A percentile compares a stretch with the other conserved stretches of the same genome.
phyloP scores from a whole-genome alignment of 2,113 vertebrate species.

The Nanorana parkeri region DNA sequence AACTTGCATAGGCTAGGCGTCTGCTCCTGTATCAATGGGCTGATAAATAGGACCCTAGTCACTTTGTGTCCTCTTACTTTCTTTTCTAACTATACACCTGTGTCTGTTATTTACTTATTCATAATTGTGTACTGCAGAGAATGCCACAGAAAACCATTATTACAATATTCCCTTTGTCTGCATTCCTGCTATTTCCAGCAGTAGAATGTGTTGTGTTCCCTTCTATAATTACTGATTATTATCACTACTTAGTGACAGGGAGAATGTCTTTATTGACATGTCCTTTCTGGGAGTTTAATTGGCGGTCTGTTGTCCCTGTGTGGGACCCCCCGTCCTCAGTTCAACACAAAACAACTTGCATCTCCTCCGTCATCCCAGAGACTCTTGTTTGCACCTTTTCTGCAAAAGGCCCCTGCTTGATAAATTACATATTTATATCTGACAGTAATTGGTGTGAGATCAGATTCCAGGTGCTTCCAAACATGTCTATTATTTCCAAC shows the following conservation, averaged over 20 bases:
- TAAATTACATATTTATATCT: slow-evolving; percentile 55
- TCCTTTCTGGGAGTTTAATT: slow-evolving; percentile 20
- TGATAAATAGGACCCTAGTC: too few relatives aligned
- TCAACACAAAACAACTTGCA: neutral
- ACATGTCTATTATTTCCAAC: slow-evolving; percentile 38
- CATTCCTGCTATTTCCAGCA: neutral
- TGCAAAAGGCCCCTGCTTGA: slow-evolving; percentile 9
- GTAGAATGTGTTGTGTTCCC: neutral
- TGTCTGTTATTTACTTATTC: neutral
- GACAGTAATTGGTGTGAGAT: slow-evolving; percentile 52
- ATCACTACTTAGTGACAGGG: slow-evolving; percentile 24
- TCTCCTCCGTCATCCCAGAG: neutral
- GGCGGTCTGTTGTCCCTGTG: slow-evolving; percentile 14
- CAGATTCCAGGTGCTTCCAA: slow-evolving; percentile 45
- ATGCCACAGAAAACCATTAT: neutral
- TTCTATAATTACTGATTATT: slow-evolving; percentile 35
- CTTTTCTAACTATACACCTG: neutral
- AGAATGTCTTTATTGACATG: slow-evolving; percentile 24
- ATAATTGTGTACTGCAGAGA: neutral
- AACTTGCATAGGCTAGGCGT: too few relatives aligned
- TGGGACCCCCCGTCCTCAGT: neutral
- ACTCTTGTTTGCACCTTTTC: slow-evolving; percentile 30
- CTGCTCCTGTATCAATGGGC: too few relatives aligned
- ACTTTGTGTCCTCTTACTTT: neutral
- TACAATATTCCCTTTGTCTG: slow-evolving; percentile 6